phyloP scores from a whole-genome alignment of 1,140 invertebrate genomes.

The Coptotermes formosanus region DNA sequence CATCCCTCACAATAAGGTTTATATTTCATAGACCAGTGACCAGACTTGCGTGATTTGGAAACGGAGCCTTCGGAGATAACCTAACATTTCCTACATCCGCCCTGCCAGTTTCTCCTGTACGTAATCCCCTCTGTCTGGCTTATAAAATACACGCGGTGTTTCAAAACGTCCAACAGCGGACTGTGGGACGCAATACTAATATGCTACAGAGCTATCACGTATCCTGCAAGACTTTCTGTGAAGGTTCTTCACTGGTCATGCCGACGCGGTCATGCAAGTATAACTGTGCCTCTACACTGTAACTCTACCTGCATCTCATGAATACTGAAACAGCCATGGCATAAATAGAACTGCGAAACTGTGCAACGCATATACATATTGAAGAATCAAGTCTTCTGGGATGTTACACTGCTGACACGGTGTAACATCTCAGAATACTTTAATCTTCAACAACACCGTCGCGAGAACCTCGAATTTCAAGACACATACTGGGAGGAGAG shows the following conservation, averaged over 20 bases:
- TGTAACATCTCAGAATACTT: no score
- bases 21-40: constrained; percentile 10
- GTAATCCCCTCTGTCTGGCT: not conserved
- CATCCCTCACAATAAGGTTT: not conserved
- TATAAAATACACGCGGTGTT: not conserved
- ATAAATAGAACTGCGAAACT: not conserved
- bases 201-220: not conserved
- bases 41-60: not conserved
- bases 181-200: not conserved
- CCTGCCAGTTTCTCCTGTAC: not conserved
- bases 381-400: no score
- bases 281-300: not conserved
- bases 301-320: not conserved
- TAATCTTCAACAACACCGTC: no score
- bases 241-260: not conserved
- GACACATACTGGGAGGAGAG: no score
- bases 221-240: not conserved
- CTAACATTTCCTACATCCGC: not conserved
- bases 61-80: not conserved
- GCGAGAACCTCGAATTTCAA: no score
- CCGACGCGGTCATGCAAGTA: not conserved
- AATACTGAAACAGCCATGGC: not conserved
- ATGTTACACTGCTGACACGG: no score
- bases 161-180: no score
- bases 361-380: not conserved